phyloP scores from a whole-genome alignment of 2,113 vertebrate genomes.

The Platichthys flesus region DNA sequence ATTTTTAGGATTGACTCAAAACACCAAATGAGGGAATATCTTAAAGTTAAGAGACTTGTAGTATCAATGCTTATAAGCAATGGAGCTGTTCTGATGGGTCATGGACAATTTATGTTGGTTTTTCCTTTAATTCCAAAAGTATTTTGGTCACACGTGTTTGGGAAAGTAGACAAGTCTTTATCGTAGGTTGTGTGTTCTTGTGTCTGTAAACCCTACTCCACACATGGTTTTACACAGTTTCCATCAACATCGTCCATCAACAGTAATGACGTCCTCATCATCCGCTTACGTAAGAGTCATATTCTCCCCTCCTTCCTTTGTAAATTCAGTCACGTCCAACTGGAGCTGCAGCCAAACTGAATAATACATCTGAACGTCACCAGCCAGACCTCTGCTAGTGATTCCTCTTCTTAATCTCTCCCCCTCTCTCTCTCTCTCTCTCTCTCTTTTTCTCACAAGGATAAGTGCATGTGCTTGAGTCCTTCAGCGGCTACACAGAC shows the following conservation, averaged over 20 bases:
- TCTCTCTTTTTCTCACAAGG: conserved; percentile 29
- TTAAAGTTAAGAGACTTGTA: background rate
- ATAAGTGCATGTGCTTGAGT: conserved; percentile 24
- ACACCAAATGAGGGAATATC: background rate
- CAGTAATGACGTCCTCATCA: conserved; percentile 70
- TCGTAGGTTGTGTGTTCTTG: background rate
- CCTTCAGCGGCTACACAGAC: conserved; percentile 35
- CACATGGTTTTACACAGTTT: conserved; percentile 35
- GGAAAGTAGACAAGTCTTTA: background rate
- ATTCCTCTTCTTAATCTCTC: conserved; percentile 34
- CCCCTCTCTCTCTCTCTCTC: background rate
- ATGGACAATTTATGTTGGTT: no score
- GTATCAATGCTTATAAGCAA: background rate
- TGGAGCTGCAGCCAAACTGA: conserved; percentile 80
- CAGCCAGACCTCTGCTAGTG: conserved; percentile 52
- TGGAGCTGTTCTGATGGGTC: background rate
- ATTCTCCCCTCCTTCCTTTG: conserved; percentile 73
- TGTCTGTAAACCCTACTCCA: conserved; percentile 24
- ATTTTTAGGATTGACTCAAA: background rate
- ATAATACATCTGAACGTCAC: conserved; percentile 83
- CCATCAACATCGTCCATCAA: conserved; percentile 47
- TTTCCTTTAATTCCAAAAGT: no score
- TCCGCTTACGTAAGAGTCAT: conserved; percentile 71
- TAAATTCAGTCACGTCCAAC: conserved; percentile 84
- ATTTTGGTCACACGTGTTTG: no score